These are phyloP conservation scores for Trichechus manatus DNA, from an alignment of 2,113 vertebrate genomes.

Conservation along the genomic window DNA sequence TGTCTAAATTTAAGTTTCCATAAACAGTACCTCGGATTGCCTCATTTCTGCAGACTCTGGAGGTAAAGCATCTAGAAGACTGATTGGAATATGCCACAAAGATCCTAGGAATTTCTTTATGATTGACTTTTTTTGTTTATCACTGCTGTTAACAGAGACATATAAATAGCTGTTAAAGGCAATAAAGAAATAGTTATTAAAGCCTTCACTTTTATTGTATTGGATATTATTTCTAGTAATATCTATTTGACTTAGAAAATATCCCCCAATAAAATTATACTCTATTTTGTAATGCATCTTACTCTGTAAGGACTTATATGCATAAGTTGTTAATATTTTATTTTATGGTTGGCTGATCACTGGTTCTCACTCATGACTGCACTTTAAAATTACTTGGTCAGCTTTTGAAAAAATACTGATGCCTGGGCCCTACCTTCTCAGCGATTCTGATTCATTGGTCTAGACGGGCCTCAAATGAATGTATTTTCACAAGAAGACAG, in stretches of 20 bases:
- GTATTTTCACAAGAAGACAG: not conserved
- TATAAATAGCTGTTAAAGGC: not conserved
- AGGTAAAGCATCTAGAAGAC: slow-evolving; percentile 31
- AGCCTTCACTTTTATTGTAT: slow-evolving; percentile 32
- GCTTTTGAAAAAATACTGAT: not conserved
- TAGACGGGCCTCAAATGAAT: not conserved
- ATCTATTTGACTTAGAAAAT: slow-evolving; percentile 19
- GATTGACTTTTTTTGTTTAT: not conserved
- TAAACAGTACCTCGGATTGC: not conserved
- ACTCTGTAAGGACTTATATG: not conserved
- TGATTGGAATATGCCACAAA: not conserved
- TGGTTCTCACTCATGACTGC: not conserved
- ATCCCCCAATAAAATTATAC: not conserved
- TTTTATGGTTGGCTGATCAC: not conserved
- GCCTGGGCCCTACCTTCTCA: not conserved
- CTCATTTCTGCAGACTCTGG: not conserved
- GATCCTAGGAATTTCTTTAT: not conserved
- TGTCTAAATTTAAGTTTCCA: not conserved
- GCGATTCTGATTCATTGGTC: not conserved
- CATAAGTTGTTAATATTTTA: not conserved
- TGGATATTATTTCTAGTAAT: not conserved
- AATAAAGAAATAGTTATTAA: not conserved
- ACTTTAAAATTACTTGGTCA: not conserved
- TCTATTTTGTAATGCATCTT: not conserved
- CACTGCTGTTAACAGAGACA: not conserved